These are phyloP conservation scores for Deroplatys truncata DNA, from an alignment of 2,888 invertebrate genomes.

Conservation along the genomic window DNA sequence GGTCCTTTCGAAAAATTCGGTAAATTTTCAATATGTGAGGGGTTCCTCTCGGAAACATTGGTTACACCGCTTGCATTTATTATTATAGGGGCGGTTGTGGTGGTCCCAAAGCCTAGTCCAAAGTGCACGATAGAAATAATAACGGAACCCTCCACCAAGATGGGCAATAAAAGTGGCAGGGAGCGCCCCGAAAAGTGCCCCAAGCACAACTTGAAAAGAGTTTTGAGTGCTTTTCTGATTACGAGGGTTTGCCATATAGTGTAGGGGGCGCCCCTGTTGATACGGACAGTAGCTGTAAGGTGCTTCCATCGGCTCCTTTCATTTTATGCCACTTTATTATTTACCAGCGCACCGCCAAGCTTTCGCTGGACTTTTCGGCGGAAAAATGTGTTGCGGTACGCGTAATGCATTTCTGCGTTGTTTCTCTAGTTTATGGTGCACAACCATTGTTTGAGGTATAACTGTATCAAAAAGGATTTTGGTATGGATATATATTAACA, in stretches of 20 bases:
- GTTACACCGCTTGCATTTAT: background rate
- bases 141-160: slow-evolving; percentile 5
- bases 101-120: background rate
- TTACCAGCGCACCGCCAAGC: too few relatives aligned
- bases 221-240: background rate
- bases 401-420: too few relatives aligned
- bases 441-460: too few relatives aligned
- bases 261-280: background rate
- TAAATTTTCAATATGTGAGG: too few relatives aligned
- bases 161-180: slow-evolving; percentile 10
- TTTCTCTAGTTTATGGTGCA: too few relatives aligned
- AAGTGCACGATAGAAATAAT: slow-evolving; percentile 4
- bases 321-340: too few relatives aligned
- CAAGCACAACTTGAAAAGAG: background rate
- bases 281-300: background rate
- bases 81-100: background rate
- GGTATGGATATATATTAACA: too few relatives aligned
- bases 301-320: background rate
- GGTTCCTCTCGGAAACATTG: too few relatives aligned
- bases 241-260: background rate
- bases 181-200: background rate
- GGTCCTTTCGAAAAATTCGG: too few relatives aligned
- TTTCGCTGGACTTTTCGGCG: too few relatives aligned
- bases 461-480: too few relatives aligned
- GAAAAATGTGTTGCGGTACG: too few relatives aligned